Conservation (phyloP, 2,113 vertebrate genomes). For the Poecilia latipinna region DNA sequence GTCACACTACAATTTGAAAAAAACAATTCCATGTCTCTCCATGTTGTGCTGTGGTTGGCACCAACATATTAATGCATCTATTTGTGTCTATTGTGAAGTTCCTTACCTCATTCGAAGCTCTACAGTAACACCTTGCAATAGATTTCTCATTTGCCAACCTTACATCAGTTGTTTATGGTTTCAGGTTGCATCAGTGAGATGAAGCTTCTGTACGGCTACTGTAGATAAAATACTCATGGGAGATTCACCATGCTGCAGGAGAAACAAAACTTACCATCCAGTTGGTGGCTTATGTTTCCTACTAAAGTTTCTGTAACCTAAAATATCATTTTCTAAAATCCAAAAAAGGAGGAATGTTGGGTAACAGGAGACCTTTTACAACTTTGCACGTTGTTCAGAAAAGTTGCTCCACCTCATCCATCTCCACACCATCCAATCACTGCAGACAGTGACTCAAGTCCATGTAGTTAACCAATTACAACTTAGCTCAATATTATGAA, state of each 20-base stretch:
- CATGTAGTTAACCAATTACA: slow-evolving; percentile 29
- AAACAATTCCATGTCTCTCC: too few species aligned
- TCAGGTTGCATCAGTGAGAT: slow-evolving; percentile 65
- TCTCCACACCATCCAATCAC: slow-evolving; percentile 23
- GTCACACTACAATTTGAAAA: too few species aligned
- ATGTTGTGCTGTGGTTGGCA: too few species aligned
- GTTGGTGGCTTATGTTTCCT: background rate
- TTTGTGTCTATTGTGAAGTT: background rate
- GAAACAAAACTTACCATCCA: background rate
- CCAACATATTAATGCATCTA: accelerated
- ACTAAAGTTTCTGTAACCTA: background rate
- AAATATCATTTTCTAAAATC: background rate
- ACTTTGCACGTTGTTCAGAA: background rate
- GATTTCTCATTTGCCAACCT: slow-evolving; percentile 72
- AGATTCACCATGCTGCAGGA: background rate
- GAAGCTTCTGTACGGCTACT: slow-evolving; percentile 29
- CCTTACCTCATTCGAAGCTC: background rate
- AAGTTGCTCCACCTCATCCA: background rate
- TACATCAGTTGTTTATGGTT: slow-evolving; percentile 79
- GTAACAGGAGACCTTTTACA: background rate
- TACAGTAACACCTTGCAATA: slow-evolving; percentile 66
- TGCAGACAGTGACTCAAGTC: background rate
- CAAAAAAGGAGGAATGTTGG: background rate
- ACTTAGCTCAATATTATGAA: background rate
- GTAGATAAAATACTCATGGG: slow-evolving; percentile 11